phyloP scores from a whole-genome alignment of 2,888 invertebrate species.

The Caenorhabditis sp. region DNA sequence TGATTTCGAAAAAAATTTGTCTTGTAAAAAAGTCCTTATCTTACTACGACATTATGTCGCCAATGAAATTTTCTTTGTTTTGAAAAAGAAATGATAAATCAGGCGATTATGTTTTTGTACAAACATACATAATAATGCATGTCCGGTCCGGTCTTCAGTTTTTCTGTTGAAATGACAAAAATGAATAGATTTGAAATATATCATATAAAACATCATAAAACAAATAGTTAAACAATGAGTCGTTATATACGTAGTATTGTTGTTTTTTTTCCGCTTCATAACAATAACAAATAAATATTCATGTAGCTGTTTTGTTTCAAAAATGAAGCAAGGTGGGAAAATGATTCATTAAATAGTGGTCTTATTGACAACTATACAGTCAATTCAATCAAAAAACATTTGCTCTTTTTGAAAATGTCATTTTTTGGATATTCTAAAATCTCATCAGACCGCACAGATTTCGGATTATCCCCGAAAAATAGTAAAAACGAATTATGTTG shows the following conservation, averaged over 20 bases:
- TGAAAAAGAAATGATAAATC: constrained; percentile 8
- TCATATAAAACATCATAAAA: background rate
- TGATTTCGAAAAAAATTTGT: background rate
- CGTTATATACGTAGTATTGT: background rate
- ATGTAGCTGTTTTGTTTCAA: background rate
- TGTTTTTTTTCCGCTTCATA: background rate
- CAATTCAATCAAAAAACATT: no score
- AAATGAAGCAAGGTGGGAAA: background rate
- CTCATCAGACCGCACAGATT: no score
- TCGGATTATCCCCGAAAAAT: no score
- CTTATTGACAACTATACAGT: no score
- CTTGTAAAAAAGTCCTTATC: constrained; percentile 17
- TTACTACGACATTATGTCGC: constrained; percentile 34
- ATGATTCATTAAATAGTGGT: background rate
- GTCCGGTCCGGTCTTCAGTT: background rate
- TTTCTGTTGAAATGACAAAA: background rate
- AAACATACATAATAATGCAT: background rate
- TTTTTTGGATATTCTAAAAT: no score
- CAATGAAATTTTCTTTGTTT: constrained; percentile 4
- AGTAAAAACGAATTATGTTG: no score
- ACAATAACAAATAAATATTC: background rate
- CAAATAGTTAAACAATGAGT: background rate
- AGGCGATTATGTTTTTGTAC: background rate
- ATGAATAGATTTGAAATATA: background rate
- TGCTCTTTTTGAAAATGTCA: no score